Conservation (phyloP, 1,140 invertebrate genomes). For the Rhyacophila brunnea region DNA sequence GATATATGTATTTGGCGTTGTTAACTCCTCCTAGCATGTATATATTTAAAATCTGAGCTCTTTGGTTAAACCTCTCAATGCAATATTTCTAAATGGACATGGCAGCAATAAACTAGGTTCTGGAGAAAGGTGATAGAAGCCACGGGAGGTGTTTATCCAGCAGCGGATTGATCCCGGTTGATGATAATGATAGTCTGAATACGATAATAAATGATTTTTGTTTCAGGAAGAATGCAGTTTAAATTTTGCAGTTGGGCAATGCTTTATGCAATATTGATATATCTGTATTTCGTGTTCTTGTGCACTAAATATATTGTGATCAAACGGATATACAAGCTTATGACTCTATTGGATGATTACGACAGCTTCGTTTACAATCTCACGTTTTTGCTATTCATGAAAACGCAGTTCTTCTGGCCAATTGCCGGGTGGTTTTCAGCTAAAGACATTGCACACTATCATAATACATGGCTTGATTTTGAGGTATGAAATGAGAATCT, state of each 20-base stretch:
- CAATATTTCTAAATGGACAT: no score
- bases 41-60: no score
- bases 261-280: constrained; percentile 18
- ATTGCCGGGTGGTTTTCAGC: constrained; percentile 23
- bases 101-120: no score
- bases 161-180: no score
- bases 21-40: no score
- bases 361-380: constrained; percentile 25
- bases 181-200: no score
- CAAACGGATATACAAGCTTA: constrained; percentile 16
- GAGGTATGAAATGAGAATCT: no score
- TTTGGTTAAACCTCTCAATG: no score
- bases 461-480: constrained; percentile 26
- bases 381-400: constrained; percentile 30
- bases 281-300: constrained; percentile 1
- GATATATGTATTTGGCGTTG: no score
- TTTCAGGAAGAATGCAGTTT: constrained; percentile 23
- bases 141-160: no score
- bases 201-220: not conserved
- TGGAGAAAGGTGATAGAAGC: no score
- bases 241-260: constrained; percentile 9
- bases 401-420: constrained; percentile 25
- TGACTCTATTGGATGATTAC: constrained; percentile 15
- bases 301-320: constrained; percentile 7
- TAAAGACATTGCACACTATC: constrained; percentile 11